Evolutionary conservation across 2,797 vertebrate species (phyloP), one percentile per base, ranked within the genome.

Genomic region (Acrossocheilus fasciatus): DNA sequence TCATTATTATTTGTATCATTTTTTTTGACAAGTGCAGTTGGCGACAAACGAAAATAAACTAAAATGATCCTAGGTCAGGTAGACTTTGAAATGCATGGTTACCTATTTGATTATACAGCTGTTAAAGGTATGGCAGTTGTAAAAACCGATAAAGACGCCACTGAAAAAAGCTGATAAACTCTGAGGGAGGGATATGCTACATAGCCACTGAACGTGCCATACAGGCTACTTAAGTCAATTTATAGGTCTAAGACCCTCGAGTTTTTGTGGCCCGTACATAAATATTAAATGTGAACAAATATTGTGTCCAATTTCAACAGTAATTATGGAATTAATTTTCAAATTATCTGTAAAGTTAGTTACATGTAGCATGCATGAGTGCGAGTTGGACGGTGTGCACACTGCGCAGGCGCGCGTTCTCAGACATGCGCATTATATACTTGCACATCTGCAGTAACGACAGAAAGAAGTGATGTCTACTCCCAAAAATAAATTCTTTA

Each of bases 361-460:
- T 68, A 17, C 14, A 34, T 30, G 11, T 15, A 17, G 62, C 62
- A 34, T 30, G 12, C 62, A 6, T 36, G 7, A 18, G 34, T 18
- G 26, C 15, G 45, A 11, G 43, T 50, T 50, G 9, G 12, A 52
- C 30, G 2, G 30, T 23, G 52, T 26, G 20, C 11, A 15, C 50
- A 77, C 34, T 78, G 36, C 75, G 50, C 75, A 77, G 52, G 9
- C 52, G 34, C 52, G 34, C 6, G 34, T 39, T 52, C n/a, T 59
- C 52, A 41, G 76, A 59, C 76, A 78, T 78, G 76, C 76, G 76
- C 52, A 14, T 59, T 76, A 12, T 11, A 12, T 59, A 23, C 52
- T 17, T 78, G 23, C 20, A 45, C 20, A 36, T 68, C 66, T 72
- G 69, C 52, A 41, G 12, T 14, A 12, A 23, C 15, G 6, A 39